A percentile compares a stretch with the other conserved stretches of the same genome.
phyloP scores from a whole-genome alignment of 2,797 vertebrate species.

The Enoplosus armatus region DNA sequence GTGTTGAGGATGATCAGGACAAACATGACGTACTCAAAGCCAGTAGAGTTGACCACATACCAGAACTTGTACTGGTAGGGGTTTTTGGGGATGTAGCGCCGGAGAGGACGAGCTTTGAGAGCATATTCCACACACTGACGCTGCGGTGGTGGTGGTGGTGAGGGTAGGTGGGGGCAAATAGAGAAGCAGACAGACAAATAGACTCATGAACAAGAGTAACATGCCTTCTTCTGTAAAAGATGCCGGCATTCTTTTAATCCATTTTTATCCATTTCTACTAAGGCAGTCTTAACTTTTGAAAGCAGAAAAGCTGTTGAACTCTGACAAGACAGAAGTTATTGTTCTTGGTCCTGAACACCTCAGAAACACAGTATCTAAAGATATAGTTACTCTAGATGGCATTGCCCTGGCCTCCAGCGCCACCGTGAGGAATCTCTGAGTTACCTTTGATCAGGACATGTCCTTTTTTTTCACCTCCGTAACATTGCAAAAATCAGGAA shows the following conservation, averaged over 20 bases:
- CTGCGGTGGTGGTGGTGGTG: conserved; percentile 67
- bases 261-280: background rate
- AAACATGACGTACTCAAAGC: conserved; percentile 99
- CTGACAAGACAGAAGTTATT: too few relatives aligned
- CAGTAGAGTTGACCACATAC: conserved; percentile 99
- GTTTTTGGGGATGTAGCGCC: conserved; percentile 98
- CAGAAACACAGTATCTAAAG: too few relatives aligned
- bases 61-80: conserved; percentile 99
- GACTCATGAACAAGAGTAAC: background rate
- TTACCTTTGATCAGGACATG: too few relatives aligned
- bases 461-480: too few relatives aligned
- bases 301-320: too few relatives aligned
- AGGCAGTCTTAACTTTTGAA: background rate
- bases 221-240: background rate
- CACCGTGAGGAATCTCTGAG: too few relatives aligned
- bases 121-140: conserved; percentile 99
- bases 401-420: too few relatives aligned
- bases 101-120: conserved; percentile 94
- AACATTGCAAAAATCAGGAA: too few relatives aligned
- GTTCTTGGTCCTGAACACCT: too few relatives aligned
- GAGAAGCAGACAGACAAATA: conserved; percentile 16
- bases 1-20: conserved; percentile 99
- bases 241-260: too few relatives aligned
- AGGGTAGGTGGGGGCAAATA: background rate
- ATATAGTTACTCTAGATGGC: too few relatives aligned